Base-by-base conservation (phyloP, 1,140 invertebrate genomes). In the Bilobella aurantiaca region DNA sequence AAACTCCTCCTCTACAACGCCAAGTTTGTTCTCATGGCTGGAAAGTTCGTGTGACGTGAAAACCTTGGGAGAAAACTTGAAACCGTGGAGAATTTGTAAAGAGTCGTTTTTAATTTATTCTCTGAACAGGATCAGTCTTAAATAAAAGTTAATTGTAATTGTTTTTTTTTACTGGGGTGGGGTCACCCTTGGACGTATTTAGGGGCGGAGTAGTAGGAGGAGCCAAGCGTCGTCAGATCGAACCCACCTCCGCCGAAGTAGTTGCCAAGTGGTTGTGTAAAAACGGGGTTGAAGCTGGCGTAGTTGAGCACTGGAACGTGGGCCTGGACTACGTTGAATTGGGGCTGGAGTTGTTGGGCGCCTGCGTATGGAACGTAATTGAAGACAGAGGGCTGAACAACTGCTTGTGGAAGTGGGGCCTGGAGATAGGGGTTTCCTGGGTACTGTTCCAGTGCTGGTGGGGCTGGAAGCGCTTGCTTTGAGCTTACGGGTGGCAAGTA, bases 401-500 rank as follows among this genome's bases (percentile, higher is more conserved):
- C 14, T 53, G 12, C 12, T 53, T 53, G 49, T 16, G 49, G 49
- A 23, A 53, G 49, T 12, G 49, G 49, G 8, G 49, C 49, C 5
- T 12, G 49, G 5, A 16, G 8, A 53, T 53, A 53, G 21, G 49
- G 49, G 49, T 53, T 23, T 5, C 12, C 12, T 18, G 49, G 49
- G 23, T 53, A 53, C 8, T 8, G 49, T 5, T 12, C 12, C 23
- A 53, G 21, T 12, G 49, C 34, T 42, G 34, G 34, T 18, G 8
- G 8, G 18, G 34, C 8, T 42, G 34, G 34, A 42, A 12, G 18
- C 18, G 8, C 34, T 42, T 53, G 49, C 8, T 8, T 14, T 31
- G 53, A 12, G 53, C 8, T 23, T 57, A 23, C 5, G 27, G 58
- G 58, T 59, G 58, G 28, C 5, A 59, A 42, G 59, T 62, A 62